Base-by-base conservation (phyloP, 2,797 vertebrate genomes). In the Echiichthys vipera region DNA sequence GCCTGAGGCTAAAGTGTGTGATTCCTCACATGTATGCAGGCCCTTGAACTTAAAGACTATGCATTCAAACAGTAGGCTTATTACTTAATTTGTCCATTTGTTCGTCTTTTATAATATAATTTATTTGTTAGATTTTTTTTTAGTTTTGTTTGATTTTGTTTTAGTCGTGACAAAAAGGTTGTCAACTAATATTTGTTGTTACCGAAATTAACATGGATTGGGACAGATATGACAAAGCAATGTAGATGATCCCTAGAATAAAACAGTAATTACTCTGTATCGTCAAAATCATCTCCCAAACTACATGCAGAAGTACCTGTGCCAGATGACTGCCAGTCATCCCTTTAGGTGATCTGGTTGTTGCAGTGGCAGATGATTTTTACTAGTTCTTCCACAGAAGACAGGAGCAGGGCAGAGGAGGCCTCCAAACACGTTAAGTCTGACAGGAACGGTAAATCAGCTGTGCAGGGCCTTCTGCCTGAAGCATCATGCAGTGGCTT, bases 281-380 rank as follows among this genome's bases (percentile, higher is more conserved):
- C 7, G n/a, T 34, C 14, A 29, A 42, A 40, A 56, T 42, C n/a
- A 56, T 51, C 46, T 43, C 11, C 22, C 27, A 37, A 65, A 40
- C 36, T 49, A 22, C 8, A 64, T 65, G 20, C 37, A 56, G 30
- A n/a, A n/a, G 43, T 94, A 94, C 93, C 92, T 94, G 81, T 91
- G 92, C 77, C 59, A 76, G 86, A 86, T 75, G 81, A 78, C 74
- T 88, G 77, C 84, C 86, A 91, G 77, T 89, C 94, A 94, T 87
- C 85, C 88, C 84, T 77, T 88, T 91, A 46, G 73, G 77, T 74
- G 85, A 84, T 85, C 87, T 57, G 78, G 73, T 81, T 84, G 67
- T 57, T 76, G 68, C 76, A 74, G 83, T 42, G 69, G 79, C 74
- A 78, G 81, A 51, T 68, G 64, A 39, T 75, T 59, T 65, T 87